phyloP scores from a whole-genome alignment of 2,888 invertebrate genomes.

The Amiota minor region DNA sequence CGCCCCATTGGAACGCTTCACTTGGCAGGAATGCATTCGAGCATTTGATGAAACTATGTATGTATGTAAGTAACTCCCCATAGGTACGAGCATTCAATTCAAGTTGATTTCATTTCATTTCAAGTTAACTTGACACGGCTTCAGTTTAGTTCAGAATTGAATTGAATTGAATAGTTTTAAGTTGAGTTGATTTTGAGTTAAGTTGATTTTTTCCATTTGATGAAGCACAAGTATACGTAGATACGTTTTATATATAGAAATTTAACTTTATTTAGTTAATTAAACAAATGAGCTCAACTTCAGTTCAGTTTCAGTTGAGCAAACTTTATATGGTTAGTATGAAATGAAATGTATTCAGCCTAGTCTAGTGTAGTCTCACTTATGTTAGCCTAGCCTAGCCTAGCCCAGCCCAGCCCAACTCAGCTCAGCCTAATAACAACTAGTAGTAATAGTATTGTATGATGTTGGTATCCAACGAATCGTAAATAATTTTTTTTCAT shows the following conservation, averaged over 20 bases:
- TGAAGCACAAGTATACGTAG: no score
- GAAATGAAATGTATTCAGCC: no score
- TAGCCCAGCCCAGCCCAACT: neutral
- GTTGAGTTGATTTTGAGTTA: neutral
- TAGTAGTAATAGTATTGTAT: no score
- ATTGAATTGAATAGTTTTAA: neutral
- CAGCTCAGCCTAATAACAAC: neutral
- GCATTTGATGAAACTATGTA: neutral
- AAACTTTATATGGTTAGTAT: neutral
- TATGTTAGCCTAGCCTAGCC: no score
- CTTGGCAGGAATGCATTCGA: slow-evolving; percentile 8
- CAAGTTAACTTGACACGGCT: neutral
- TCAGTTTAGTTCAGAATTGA: no score
- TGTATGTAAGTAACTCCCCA: no score
- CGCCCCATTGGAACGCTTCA: slow-evolving; percentile 5
- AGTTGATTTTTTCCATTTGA: slow-evolving; percentile 2
- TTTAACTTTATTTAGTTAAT: slow-evolving; percentile 19
- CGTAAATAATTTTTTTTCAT: no score
- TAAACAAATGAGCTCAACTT: slow-evolving; percentile 26
- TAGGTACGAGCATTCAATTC: neutral
- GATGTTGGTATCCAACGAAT: no score
- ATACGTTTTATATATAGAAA: neutral
- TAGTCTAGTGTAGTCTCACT: no score
- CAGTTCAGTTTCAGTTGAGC: neutral
- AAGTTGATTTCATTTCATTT: slow-evolving; percentile 6